Percentiles rank a stretch among this genome's conserved stretches.
phyloP scores from a whole-genome alignment of 1,140 invertebrate genomes.

The Parasteatoda tepidariorum region DNA sequence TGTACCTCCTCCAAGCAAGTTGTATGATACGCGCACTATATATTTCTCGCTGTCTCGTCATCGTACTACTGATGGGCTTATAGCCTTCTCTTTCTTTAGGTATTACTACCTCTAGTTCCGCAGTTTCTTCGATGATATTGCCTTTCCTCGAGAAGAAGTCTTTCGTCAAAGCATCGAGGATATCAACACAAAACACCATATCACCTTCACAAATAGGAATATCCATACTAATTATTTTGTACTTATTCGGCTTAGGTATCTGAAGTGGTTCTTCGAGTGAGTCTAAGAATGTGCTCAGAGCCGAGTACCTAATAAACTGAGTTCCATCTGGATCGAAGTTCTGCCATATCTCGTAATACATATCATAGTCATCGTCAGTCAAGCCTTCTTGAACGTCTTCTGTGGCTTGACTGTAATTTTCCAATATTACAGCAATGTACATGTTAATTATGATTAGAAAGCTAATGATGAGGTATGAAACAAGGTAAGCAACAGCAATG shows the following conservation, averaged over 20 bases:
- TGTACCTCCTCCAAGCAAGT: conserved; percentile 80
- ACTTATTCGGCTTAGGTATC: conserved; percentile 98
- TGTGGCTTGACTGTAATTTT: conserved; percentile 98
- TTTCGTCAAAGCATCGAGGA: conserved; percentile 88
- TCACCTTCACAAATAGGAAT: conserved; percentile 98
- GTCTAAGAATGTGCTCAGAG: conserved; percentile 94
- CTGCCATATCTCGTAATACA: conserved; percentile 99
- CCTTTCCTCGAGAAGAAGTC: conserved; percentile 97
- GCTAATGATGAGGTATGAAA: conserved; percentile 96
- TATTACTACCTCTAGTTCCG: conserved; percentile 76
- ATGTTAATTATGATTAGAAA: conserved; percentile 99
- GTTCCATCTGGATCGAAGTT: conserved; percentile 98
- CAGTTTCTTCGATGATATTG: conserved; percentile 65
- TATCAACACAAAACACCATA: conserved; percentile 97
- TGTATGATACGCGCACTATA: conserved; percentile 95
- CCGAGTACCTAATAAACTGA: conserved; percentile 93
- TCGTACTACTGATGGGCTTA: conserved; percentile 92
- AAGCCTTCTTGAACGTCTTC: conserved; percentile 98
- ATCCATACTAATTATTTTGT: conserved; percentile 98
- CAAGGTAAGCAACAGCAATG: conserved; percentile 92
- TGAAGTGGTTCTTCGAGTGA: conserved; percentile 92
- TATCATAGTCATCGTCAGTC: conserved; percentile 98
- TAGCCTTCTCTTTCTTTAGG: conserved; percentile 84
- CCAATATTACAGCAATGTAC: conserved; percentile 99
- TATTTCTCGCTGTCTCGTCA: conserved; percentile 94